Conservation (phyloP, 2,113 vertebrate genomes). For the Coracopsis vasa region DNA sequence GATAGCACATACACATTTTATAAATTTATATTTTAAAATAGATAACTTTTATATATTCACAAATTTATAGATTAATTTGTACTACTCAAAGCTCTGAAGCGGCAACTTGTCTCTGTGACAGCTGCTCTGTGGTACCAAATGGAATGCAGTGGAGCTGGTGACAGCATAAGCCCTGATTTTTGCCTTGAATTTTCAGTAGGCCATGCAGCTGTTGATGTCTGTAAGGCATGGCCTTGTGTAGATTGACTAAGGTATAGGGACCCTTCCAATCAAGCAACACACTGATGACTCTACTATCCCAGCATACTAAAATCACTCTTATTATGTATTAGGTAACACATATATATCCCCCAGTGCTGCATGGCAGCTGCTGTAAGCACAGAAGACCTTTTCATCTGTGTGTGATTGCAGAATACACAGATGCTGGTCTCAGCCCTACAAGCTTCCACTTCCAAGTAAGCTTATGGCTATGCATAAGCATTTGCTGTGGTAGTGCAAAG, state of each 20-base stretch:
- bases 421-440: not conserved
- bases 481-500: not conserved
- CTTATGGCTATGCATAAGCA: not conserved
- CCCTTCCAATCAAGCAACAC: not conserved
- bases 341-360: not conserved
- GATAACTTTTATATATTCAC: not conserved
- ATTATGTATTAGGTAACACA: not conserved
- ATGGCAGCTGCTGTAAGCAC: not conserved
- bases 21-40: not conserved
- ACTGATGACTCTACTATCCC: not conserved
- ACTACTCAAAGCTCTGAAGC: not conserved
- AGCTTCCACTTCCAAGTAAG: not conserved
- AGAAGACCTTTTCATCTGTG: not conserved
- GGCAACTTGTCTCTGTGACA: not conserved
- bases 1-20: not conserved
- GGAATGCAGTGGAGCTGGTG: not conserved
- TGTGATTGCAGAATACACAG: not conserved
- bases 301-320: not conserved
- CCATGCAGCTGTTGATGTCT: not conserved
- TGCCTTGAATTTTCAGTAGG: not conserved
- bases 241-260: not conserved
- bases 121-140: not conserved
- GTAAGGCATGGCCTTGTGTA: not conserved
- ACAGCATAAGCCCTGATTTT: not conserved
- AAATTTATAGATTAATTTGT: not conserved